Evolutionary conservation across 2,113 vertebrate species (phyloP), one percentile per base, ranked within the genome.

Genomic region (Micronisus gabar): DNA sequence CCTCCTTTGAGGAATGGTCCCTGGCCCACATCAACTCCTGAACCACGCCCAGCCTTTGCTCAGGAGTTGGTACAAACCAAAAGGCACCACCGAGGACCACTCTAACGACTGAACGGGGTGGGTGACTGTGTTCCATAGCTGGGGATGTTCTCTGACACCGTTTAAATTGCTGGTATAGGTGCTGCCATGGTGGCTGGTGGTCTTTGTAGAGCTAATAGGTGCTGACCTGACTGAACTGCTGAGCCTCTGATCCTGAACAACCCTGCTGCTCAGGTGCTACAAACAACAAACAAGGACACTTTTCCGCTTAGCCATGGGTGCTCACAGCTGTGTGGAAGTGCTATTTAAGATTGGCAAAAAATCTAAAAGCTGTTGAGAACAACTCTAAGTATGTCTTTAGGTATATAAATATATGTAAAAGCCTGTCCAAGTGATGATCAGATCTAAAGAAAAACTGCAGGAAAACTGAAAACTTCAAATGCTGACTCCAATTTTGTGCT

Each of bases 71-170:
- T 41, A 61, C 8, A 80, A 74, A 62, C 22, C 13, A 62, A n/a
- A 68, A 93, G 50, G 40, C 26, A 19, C 14, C 58, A 58, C 56
- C 20, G 30, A 65, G 38, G 34, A 32, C n/a, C 5, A 0, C 30
- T 70, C 26, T 75, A 38, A 50, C 0, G 1, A 48, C 62, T 45
- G 56, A 38, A 38, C 0, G 1, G 15, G 23, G 50, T 18, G n/a
- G 65, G 29, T 29, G n/a, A 53, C n/a, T 17, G 29, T 27, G 34
- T 27, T 61, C 26, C 18, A 7, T 13, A 23, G n/a, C 26, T 23
- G 30, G 32, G 30, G 40, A 41, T 23, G 34, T 53, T 79, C 40
- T 40, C 15, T 36, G 30, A 21, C 15, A 36, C n/a, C 30, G 18
- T 36, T 79, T 20, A 61, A 61, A 73, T 36, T 20, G 20, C 65